Evolutionary conservation across 2,797 vertebrate genomes (phyloP).

Genomic region (Poeciliopsis gracilis): DNA sequence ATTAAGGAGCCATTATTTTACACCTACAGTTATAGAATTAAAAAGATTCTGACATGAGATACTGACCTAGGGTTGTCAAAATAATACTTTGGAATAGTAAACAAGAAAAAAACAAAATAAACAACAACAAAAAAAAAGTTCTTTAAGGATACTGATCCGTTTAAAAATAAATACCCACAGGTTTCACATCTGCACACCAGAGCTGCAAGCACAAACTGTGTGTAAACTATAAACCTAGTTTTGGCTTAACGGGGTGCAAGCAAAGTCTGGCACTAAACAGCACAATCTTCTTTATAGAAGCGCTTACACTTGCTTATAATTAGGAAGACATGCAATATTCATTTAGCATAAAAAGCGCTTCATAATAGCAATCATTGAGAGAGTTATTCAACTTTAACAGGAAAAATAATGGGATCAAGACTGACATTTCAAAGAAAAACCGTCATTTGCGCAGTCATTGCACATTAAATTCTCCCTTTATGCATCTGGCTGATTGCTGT

Average conservation of each 20-base stretch:
- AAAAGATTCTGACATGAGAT: no score
- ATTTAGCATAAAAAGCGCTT: background rate
- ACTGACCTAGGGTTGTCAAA: background rate
- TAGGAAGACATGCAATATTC: background rate
- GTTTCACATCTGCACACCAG: no score
- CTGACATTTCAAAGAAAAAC: background rate
- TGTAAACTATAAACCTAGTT: no score
- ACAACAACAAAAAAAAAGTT: no score
- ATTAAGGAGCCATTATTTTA: background rate
- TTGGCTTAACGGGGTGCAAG: no score
- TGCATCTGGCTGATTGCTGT: slow-evolving; percentile 6
- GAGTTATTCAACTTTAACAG: background rate
- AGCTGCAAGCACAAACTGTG: no score
- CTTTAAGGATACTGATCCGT: no score
- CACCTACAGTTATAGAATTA: no score
- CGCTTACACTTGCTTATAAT: background rate
- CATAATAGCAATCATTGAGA: background rate
- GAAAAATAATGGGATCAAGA: background rate
- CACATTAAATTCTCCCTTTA: background rate
- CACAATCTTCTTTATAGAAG: background rate
- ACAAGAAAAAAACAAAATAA: no score
- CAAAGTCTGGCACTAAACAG: background rate
- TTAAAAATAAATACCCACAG: no score
- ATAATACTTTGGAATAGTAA: no score
- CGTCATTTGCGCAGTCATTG: background rate